These are phyloP conservation scores for Serrognathus titanus DNA, from an alignment of 2,888 invertebrate genomes.

Conservation along the genomic window DNA sequence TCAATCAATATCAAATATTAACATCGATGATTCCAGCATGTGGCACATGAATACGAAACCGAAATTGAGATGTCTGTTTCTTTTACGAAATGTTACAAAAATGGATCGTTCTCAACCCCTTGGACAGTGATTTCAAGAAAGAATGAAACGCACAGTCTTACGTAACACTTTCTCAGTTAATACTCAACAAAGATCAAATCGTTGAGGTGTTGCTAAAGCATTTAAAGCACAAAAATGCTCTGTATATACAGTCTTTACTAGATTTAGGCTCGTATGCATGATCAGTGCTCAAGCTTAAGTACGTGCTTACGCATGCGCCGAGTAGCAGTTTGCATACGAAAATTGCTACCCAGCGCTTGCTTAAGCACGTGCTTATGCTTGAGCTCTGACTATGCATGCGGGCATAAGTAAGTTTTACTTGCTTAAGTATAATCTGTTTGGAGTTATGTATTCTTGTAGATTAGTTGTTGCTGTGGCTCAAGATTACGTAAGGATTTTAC, in stretches of 20 bases:
- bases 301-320: too few species aligned
- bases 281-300: too few species aligned
- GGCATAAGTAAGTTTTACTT: slow-evolving; percentile 58
- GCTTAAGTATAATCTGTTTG: background rate
- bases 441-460: slow-evolving; percentile 50
- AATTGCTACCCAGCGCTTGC: too few species aligned
- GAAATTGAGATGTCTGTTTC: slow-evolving; percentile 67
- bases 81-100: slow-evolving; percentile 81
- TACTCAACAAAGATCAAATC: slow-evolving; percentile 76
- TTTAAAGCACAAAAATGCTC: slow-evolving; percentile 65
- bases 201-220: slow-evolving; percentile 69
- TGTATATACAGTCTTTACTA: slow-evolving; percentile 76
- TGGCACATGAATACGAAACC: slow-evolving; percentile 70
- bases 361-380: too few species aligned
- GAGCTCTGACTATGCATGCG: too few species aligned
- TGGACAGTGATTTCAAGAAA: slow-evolving; percentile 69
- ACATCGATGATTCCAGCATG: slow-evolving; percentile 81
- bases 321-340: too few species aligned
- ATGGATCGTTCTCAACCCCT: slow-evolving; percentile 87
- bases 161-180: slow-evolving; percentile 78
- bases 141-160: slow-evolving; percentile 64
- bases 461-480: slow-evolving; percentile 80
- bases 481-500: slow-evolving; percentile 86
- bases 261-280: too few species aligned
- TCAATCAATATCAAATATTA: slow-evolving; percentile 77